Evolutionary conservation across 2,888 invertebrate genomes (phyloP).

Genomic region (Drosophila lutescens): DNA sequence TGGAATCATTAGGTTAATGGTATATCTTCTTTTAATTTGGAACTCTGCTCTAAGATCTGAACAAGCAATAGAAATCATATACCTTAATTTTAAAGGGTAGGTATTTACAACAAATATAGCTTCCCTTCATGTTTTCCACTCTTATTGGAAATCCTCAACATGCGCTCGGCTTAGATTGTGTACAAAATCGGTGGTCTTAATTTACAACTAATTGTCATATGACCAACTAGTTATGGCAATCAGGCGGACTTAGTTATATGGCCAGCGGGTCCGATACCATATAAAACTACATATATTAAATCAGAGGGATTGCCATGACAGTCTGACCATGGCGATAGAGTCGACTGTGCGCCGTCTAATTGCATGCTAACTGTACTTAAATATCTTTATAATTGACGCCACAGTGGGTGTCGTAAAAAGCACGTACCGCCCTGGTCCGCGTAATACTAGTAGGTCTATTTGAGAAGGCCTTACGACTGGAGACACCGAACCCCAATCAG

Average conservation of each 20-base stretch:
- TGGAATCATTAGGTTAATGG: background rate
- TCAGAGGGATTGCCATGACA: conserved; percentile 49
- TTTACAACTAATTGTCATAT: conserved; percentile 82
- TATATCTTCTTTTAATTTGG: no score
- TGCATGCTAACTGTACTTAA: conserved; percentile 80
- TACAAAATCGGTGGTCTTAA: conserved; percentile 55
- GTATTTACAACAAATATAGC: background rate
- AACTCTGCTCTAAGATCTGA: no score
- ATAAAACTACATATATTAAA: conserved; percentile 50
- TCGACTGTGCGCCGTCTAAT: conserved; percentile 56
- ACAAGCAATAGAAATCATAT: background rate
- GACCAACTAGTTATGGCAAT: conserved; percentile 72
- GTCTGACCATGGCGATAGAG: conserved; percentile 44
- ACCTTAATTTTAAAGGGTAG: background rate
- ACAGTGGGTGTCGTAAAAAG: conserved; percentile 67
- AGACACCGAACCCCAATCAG: conserved; percentile 41
- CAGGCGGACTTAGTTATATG: conserved; percentile 39
- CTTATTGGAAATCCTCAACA: conserved; percentile 30
- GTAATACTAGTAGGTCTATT: conserved; percentile 75
- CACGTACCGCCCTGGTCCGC: conserved; percentile 46
- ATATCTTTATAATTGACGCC: conserved; percentile 81
- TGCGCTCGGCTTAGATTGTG: conserved; percentile 26
- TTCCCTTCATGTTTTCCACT: background rate
- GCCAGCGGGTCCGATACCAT: conserved; percentile 22
- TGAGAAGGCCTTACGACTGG: conserved; percentile 51